A percentile compares a stretch with the other conserved stretches of the same genome.
phyloP scores from a whole-genome alignment of 2,888 invertebrate genomes.

The Trypoxylon attenuatum region DNA sequence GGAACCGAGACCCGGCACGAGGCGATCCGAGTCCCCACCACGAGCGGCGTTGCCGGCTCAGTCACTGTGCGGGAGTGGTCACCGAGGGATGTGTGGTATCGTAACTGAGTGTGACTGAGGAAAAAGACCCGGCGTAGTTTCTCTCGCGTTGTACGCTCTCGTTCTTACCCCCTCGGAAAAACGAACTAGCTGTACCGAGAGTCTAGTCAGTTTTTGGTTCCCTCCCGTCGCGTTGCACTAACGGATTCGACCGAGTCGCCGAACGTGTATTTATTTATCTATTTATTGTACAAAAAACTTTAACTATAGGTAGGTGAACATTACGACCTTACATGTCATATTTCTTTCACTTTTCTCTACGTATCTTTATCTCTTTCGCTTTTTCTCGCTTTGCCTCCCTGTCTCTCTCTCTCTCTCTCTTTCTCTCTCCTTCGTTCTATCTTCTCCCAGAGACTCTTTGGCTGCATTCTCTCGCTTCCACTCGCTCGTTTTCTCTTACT shows the following conservation, averaged over 20 bases:
- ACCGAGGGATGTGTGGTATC: constrained; percentile 71
- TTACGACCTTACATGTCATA: constrained; percentile 10
- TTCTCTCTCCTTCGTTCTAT: background rate
- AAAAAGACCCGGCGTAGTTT: constrained; percentile 60
- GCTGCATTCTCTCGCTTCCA: background rate
- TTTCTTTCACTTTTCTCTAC: constrained; percentile 2
- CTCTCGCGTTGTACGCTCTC: constrained; percentile 51
- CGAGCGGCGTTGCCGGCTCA: constrained; percentile 70
- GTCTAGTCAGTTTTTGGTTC: constrained; percentile 43
- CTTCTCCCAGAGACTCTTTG: background rate
- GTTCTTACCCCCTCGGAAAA: constrained; percentile 28
- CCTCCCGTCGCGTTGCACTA: constrained; percentile 30
- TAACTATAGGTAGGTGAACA: constrained; percentile 64
- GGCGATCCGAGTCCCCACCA: constrained; percentile 63
- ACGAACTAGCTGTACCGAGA: constrained; percentile 23
- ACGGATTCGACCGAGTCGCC: constrained; percentile 31
- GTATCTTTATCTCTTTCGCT: background rate
- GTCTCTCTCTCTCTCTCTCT: background rate
- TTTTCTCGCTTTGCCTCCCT: background rate
- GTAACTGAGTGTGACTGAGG: constrained; percentile 68
- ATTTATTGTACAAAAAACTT: constrained; percentile 72
- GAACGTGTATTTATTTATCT: constrained; percentile 65
- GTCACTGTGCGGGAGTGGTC: constrained; percentile 74
- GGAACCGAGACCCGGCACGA: constrained; percentile 63
- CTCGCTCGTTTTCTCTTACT: too few species aligned